Evolutionary conservation across 2,797 vertebrate genomes (phyloP).

Genomic region (Periophthalmus magnuspinnatus): DNA sequence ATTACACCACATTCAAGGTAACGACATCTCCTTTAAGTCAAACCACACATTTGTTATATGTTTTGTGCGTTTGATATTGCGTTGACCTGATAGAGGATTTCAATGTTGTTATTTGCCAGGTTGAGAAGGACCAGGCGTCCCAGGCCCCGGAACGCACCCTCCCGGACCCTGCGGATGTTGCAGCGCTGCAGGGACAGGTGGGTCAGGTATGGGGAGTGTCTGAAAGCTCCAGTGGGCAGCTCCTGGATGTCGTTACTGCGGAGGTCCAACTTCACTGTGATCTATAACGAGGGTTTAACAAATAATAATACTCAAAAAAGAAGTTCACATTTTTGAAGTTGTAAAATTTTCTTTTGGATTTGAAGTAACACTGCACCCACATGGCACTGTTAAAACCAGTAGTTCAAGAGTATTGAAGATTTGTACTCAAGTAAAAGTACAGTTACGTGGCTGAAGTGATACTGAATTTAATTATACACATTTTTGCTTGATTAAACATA

Average conservation of each 20-base stretch:
- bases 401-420: too few species aligned
- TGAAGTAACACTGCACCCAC: neutral
- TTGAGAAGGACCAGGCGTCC: conserved; percentile 88
- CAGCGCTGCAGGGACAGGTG: conserved; percentile 86
- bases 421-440: too few species aligned
- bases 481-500: too few species aligned
- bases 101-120: conserved; percentile 86
- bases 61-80: neutral
- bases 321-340: neutral
- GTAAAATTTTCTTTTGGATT: neutral
- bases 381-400: too few species aligned
- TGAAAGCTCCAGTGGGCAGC: conserved; percentile 80
- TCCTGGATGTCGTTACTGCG: conserved; percentile 80
- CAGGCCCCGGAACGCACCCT: conserved; percentile 90
- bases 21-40: too few species aligned
- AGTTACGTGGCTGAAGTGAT: too few species aligned
- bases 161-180: conserved; percentile 82
- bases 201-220: conserved; percentile 83
- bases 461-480: too few species aligned
- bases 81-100: conserved; percentile 83
- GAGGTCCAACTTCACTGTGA: conserved; percentile 87
- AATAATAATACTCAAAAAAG: too few species aligned
- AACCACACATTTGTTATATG: neutral
- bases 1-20: too few species aligned
- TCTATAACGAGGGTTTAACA: conserved; percentile 61